A percentile compares a stretch with the other conserved stretches of the same genome.
phyloP scores from a whole-genome alignment of 2,888 invertebrate genomes.

The Acanthosepion esculentum region DNA sequence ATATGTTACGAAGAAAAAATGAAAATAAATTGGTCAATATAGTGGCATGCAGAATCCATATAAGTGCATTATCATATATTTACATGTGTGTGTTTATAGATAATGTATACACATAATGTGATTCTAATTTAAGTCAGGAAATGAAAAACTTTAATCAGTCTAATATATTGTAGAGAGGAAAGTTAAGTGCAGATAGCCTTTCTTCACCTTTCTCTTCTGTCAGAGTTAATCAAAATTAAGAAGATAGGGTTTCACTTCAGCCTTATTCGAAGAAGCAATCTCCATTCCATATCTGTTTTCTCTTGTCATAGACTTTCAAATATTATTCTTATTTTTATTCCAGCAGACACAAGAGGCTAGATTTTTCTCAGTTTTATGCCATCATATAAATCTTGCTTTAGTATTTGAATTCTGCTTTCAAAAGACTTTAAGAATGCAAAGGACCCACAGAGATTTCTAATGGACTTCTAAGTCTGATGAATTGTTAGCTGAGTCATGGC shows the following conservation, averaged over 20 bases:
- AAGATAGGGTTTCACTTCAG: not conserved
- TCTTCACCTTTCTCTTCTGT: not conserved
- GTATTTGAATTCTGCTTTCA: not conserved
- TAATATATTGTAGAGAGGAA: not conserved
- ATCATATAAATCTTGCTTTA: not conserved
- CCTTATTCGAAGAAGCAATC: not conserved
- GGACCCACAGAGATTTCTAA: not conserved
- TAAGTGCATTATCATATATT: not conserved
- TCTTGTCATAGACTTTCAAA: not conserved
- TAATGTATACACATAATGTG: not conserved
- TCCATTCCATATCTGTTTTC: not conserved
- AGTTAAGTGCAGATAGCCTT: not conserved
- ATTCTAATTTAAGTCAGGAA: not conserved
- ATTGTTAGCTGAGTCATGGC: not conserved
- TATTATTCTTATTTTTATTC: not conserved
- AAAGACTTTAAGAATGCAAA: not conserved
- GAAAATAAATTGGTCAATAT: too few species aligned
- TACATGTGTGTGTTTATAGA: not conserved
- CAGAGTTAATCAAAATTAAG: conserved; percentile 17
- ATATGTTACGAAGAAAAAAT: too few species aligned
- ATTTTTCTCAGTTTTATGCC: not conserved
- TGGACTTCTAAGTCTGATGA: not conserved
- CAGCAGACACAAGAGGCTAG: not conserved
- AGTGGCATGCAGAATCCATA: not conserved
- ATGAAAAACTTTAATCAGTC: not conserved